Percentiles rank a stretch among this genome's conserved stretches.
These are phyloP conservation scores for Calliopsis andreniformis DNA, from an alignment of 1,140 invertebrate species.

Conservation along the genomic window DNA sequence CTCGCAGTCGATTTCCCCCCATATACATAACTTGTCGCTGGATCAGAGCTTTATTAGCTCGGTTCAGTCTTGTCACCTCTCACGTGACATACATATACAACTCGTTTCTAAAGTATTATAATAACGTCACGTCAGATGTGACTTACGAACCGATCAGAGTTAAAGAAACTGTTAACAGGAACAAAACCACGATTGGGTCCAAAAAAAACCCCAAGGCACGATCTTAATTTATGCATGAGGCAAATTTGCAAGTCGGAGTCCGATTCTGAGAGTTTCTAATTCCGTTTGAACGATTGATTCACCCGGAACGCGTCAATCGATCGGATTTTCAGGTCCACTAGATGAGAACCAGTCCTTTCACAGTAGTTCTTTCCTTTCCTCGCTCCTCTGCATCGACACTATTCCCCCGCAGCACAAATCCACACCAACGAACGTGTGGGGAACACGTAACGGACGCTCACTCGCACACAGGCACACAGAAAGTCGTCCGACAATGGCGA, in stretches of 20 bases:
- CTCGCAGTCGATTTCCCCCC: no score
- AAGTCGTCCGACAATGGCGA: slow-evolving; percentile 66
- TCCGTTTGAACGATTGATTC: slow-evolving; percentile 25
- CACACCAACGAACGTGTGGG: slow-evolving; percentile 26
- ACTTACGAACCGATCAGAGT: no score
- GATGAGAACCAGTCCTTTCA: slow-evolving; percentile 63
- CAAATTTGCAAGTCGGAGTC: not conserved
- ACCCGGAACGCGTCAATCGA: slow-evolving; percentile 55
- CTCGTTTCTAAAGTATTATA: no score
- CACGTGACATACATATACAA: no score
- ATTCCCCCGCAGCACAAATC: slow-evolving; percentile 42
- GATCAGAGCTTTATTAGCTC: no score
- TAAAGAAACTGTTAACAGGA: no score
- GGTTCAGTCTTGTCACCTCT: no score
- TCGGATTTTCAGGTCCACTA: slow-evolving; percentile 66
- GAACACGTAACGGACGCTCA: slow-evolving; percentile 15
- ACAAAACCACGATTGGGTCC: no score
- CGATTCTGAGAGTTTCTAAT: slow-evolving; percentile 32
- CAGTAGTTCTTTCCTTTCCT: slow-evolving; percentile 43
- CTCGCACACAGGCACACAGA: slow-evolving; percentile 18
- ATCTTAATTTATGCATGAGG: no score
- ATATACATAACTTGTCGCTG: no score
- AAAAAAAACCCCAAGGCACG: no score
- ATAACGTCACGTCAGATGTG: no score
- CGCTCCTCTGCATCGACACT: slow-evolving; percentile 25